Percentiles rank a stretch among this genome's conserved stretches.
Evolutionary conservation across 2,888 invertebrate species (phyloP).

Genomic region (Idaea straminata): DNA sequence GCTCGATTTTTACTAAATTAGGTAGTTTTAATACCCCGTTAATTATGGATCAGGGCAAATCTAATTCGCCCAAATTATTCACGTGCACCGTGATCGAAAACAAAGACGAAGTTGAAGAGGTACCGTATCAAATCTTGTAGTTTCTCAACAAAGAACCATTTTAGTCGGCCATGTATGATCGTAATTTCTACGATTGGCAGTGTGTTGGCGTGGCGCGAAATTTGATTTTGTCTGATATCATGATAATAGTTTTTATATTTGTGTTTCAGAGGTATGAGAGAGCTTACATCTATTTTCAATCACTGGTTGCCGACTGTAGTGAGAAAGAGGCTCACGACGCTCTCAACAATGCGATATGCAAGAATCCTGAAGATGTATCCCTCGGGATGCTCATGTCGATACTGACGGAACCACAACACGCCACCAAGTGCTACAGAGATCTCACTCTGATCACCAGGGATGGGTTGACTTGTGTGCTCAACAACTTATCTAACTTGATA

Average conservation of each 20-base stretch:
- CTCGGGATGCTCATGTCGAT: conserved; percentile 94
- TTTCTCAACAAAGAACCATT: conserved; percentile 75
- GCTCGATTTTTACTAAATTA: conserved; percentile 80
- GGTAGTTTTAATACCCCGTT: conserved; percentile 71
- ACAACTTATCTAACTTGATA: conserved; percentile 90
- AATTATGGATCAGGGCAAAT: conserved; percentile 81
- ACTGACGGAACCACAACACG: conserved; percentile 90
- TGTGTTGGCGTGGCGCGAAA: conserved; percentile 74
- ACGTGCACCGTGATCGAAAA: conserved; percentile 90
- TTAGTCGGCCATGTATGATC: conserved; percentile 76
- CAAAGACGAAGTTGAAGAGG: conserved; percentile 95
- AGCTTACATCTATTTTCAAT: conserved; percentile 88
- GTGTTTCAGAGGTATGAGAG: conserved; percentile 92
- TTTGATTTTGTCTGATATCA: conserved; percentile 50
- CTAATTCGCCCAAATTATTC: conserved; percentile 87
- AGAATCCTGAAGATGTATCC: conserved; percentile 96
- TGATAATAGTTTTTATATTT: conserved; percentile 36
- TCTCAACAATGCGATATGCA: conserved; percentile 92
- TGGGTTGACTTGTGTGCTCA: conserved; percentile 90
- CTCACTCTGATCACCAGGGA: conserved; percentile 94
- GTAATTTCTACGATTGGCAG: conserved; percentile 66
- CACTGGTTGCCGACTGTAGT: conserved; percentile 89
- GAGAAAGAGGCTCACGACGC: conserved; percentile 97
- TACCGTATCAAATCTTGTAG: conserved; percentile 79
- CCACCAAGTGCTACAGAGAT: conserved; percentile 94